Percentiles rank a stretch among this genome's conserved stretches.
Evolutionary conservation across 2,113 vertebrate species (phyloP).

Genomic region (Actinemys pallida): DNA sequence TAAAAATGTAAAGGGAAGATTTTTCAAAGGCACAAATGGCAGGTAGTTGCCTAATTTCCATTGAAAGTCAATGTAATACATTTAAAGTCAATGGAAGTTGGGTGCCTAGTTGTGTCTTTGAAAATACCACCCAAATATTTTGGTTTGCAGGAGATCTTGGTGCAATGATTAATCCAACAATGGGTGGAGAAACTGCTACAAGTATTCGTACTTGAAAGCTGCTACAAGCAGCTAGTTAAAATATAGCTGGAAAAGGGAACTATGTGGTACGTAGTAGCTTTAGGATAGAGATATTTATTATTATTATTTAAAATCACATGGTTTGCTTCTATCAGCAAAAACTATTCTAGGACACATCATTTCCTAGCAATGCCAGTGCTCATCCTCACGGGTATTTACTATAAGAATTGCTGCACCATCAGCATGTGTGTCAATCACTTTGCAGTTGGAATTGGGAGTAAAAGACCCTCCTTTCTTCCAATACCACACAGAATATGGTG

Average conservation of each 20-base stretch:
- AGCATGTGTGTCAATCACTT: not conserved
- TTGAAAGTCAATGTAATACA: not conserved
- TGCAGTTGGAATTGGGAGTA: not conserved
- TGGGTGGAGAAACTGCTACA: not conserved
- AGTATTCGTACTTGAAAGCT: not conserved
- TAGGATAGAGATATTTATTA: not conserved
- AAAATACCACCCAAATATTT: not conserved
- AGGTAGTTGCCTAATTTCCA: not conserved
- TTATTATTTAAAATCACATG: not conserved
- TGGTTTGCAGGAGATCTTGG: not conserved
- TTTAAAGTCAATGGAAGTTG: not conserved
- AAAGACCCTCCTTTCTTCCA: not conserved
- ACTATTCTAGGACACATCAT: not conserved
- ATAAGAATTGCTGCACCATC: not conserved
- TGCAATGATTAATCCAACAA: not conserved
- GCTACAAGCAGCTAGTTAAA: not conserved
- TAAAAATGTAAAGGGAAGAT: not conserved
- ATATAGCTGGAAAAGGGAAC: not conserved
- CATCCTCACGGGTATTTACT: not conserved
- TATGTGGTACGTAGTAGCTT: not conserved
- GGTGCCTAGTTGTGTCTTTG: not conserved
- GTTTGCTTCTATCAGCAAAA: not conserved
- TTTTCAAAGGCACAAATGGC: not conserved
- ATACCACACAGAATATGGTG: not conserved
- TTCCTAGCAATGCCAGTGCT: not conserved